Percentiles rank a stretch among this genome's conserved stretches.
Conservation (phyloP, 2,888 invertebrate genomes). For the Lycocerus yunnanus region DNA sequence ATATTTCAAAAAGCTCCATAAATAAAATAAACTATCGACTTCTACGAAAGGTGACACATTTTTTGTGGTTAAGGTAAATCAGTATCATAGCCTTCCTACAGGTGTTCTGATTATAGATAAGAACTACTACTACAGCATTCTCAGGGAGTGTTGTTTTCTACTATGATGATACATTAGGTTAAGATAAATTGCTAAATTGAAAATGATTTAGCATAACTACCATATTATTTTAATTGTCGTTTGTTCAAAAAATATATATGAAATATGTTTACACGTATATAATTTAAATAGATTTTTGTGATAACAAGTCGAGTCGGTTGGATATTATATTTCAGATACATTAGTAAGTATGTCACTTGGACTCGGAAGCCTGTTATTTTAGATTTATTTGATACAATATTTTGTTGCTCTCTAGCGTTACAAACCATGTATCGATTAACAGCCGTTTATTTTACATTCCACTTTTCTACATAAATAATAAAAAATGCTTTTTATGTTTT, state of each 20-base stretch:
- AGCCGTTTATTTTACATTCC: slow-evolving; percentile 14
- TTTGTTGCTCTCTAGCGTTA: slow-evolving; percentile 23
- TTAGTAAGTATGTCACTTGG: slow-evolving; percentile 21
- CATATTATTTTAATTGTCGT: not conserved
- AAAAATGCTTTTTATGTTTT: not conserved
- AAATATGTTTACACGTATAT: not conserved
- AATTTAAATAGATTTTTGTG: not conserved
- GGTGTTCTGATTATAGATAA: slow-evolving; percentile 38
- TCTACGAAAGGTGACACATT: slow-evolving; percentile 33
- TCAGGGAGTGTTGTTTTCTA: slow-evolving; percentile 6
- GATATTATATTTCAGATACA: slow-evolving; percentile 12
- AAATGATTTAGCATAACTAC: not conserved
- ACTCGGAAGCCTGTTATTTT: slow-evolving; percentile 16
- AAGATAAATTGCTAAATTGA: not conserved
- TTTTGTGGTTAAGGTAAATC: slow-evolving; percentile 35
- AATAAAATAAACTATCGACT: slow-evolving; percentile 24
- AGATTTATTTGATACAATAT: slow-evolving; percentile 21
- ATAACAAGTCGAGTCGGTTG: not conserved
- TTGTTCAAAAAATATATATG: not conserved
- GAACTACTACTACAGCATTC: slow-evolving; percentile 17
- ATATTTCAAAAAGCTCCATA: slow-evolving; percentile 22
- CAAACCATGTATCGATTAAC: slow-evolving; percentile 24
- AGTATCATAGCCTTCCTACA: slow-evolving; percentile 36
- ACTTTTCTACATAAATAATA: not conserved
- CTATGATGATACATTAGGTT: slow-evolving; percentile 1